phyloP scores from a whole-genome alignment of 2,888 invertebrate species.

The Spilosoma lubricipeda region DNA sequence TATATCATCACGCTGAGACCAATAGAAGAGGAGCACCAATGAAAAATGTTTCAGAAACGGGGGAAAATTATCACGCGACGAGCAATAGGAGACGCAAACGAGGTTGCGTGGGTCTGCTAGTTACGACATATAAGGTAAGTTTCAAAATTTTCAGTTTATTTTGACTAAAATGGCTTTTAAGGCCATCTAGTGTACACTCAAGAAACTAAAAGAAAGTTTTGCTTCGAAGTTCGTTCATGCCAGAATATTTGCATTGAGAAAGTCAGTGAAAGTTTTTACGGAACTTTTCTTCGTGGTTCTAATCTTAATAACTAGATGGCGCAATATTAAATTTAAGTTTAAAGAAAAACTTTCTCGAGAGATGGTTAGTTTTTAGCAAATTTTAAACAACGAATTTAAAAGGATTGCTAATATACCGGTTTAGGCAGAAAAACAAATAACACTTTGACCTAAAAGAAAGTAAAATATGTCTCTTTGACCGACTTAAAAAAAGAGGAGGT shows the following conservation, averaged over 20 bases:
- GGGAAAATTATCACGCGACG: too few species aligned
- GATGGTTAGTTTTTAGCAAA: neutral
- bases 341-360: neutral
- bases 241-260: neutral
- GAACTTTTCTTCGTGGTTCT: neutral
- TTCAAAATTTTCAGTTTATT: too few species aligned
- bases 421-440: neutral
- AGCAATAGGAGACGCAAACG: too few species aligned
- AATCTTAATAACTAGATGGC: neutral
- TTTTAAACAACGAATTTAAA: neutral
- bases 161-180: neutral
- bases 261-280: neutral
- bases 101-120: too few species aligned
- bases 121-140: neutral
- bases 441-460: neutral
- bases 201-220: neutral
- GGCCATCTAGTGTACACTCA: neutral
- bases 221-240: neutral
- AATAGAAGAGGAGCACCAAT: too few species aligned
- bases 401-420: neutral
- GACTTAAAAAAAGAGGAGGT: too few species aligned
- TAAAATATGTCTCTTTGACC: too few species aligned
- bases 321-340: neutral
- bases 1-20: too few species aligned
- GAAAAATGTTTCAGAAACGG: too few species aligned